Base-by-base conservation (phyloP, 2,113 vertebrate species). In the Phrynocephalus versicolor region DNA sequence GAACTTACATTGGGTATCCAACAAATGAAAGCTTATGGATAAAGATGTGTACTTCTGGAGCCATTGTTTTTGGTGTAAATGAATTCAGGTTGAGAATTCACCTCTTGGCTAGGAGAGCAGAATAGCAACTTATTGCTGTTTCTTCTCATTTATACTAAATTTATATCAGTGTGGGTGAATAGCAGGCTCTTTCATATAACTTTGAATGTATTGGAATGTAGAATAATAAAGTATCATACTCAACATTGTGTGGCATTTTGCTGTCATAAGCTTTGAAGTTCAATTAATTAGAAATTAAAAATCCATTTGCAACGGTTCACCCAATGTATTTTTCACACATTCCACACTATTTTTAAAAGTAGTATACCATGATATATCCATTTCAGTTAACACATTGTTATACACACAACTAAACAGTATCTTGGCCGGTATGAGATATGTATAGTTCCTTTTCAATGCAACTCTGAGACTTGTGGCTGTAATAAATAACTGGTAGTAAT, bases 321-420 rank as follows among this genome's bases (percentile, higher is more conserved):
- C 76, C 70, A 39, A 72, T 62, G 18, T 6, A 65, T 3, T 15
- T 81, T 88, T 75, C 71, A 82, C 30, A 76, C 25, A 73, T 89
- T 76, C 80, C 71, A 39, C 88, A 89, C 65, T 76, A 65, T 83
- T 87, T 37, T 57, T 45, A 85, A 78, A 71, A 86, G 73, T 82
- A 21, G 16, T 70, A 74, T 33, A 83, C 41, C 65, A 30, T 15
- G n/a, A 62, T 65, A 75, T 57, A 9, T n/a, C 14, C 6, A 79
- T 1, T 15, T 30, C 70, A 74, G 16, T 55, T 65, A 45, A 65
- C 27, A 21, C n/a, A 23, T 78, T 41, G 55, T 16, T 83, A 27
- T 25, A 18, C 0, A 0, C 69, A 83, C 88, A 88, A 88, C 0
- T 6, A 19, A 51, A 81, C 62, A 45, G 41, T 64, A 0, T 33